These are phyloP conservation scores for Tanytarsus gracilentus DNA, from an alignment of 2,888 invertebrate genomes.

Conservation along the genomic window DNA sequence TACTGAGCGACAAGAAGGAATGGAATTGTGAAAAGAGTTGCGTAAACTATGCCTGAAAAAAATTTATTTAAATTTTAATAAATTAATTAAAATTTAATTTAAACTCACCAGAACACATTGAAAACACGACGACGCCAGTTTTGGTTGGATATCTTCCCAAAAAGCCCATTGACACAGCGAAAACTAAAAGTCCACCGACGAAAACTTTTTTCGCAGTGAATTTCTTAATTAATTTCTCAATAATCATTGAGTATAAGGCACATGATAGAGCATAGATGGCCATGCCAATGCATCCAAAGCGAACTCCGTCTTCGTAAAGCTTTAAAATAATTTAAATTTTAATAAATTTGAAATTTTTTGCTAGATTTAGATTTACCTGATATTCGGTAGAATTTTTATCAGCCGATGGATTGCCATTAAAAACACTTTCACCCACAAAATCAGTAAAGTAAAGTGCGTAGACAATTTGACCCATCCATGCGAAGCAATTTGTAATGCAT, in stretches of 20 bases:
- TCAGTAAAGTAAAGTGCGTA: slow-evolving; percentile 59
- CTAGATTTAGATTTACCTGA: slow-evolving; percentile 34
- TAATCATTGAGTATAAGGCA: slow-evolving; percentile 41
- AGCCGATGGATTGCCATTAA: slow-evolving; percentile 46
- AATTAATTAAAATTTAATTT: too few relatives aligned
- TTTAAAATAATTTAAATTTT: slow-evolving; percentile 25
- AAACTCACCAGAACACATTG: too few relatives aligned
- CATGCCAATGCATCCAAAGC: slow-evolving; percentile 44
- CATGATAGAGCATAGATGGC: slow-evolving; percentile 44
- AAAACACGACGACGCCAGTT: slow-evolving; percentile 41
- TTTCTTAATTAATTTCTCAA: slow-evolving; percentile 40
- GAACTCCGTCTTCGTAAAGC: slow-evolving; percentile 41
- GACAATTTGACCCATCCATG: slow-evolving; percentile 59
- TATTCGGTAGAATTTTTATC: neutral
- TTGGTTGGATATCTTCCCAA: slow-evolving; percentile 41
- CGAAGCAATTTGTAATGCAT: slow-evolving; percentile 53
- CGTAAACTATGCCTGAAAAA: slow-evolving; percentile 43
- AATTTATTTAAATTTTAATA: too few relatives aligned
- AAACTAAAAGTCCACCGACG: slow-evolving; percentile 40
- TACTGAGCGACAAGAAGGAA: slow-evolving; percentile 43
- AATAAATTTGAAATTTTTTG: neutral
- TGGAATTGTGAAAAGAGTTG: slow-evolving; percentile 44
- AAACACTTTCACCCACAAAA: slow-evolving; percentile 56
- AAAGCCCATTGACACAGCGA: slow-evolving; percentile 42
- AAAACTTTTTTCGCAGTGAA: slow-evolving; percentile 39